A percentile compares a stretch with the other conserved stretches of the same genome.
Conservation (phyloP, 2,888 invertebrate species). For the Abrostola triplasia region DNA sequence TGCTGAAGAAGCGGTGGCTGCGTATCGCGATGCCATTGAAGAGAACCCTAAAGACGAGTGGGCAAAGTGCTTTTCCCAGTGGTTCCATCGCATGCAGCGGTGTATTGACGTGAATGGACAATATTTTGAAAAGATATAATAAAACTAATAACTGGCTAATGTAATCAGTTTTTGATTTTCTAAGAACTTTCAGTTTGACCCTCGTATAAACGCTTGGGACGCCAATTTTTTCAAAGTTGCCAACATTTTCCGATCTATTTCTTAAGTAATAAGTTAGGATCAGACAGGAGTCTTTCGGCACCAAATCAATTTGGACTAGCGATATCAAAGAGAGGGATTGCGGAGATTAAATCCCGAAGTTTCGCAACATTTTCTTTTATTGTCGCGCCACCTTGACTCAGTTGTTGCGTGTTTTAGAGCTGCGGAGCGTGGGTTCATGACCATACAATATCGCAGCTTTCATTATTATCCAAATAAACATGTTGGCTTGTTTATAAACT, state of each 20-base stretch:
- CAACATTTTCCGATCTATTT: conserved; percentile 26
- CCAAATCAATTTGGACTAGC: conserved; percentile 37
- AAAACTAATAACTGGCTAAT: too few species aligned
- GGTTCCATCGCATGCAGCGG: too few species aligned
- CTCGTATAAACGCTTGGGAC: conserved; percentile 19
- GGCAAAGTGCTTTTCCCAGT: too few species aligned
- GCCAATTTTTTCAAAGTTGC: conserved; percentile 19
- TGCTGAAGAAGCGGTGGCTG: too few species aligned
- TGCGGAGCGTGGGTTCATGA: conserved; percentile 61
- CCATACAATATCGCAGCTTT: conserved; percentile 52
- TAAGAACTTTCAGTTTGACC: too few species aligned
- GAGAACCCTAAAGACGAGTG: too few species aligned
- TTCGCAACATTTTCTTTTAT: conserved; percentile 39
- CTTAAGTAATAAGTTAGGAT: conserved; percentile 39
- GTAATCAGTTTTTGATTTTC: too few species aligned
- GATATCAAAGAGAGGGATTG: conserved; percentile 27
- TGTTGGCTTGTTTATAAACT: conserved; percentile 36
- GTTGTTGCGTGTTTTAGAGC: conserved; percentile 37
- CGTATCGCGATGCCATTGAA: too few species aligned
- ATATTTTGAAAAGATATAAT: too few species aligned
- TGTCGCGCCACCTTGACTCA: conserved; percentile 54
- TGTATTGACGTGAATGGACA: too few species aligned
- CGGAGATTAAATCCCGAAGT: conserved; percentile 27
- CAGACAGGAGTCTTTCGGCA: conserved; percentile 28
- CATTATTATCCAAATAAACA: conserved; percentile 52